Percentiles rank a stretch among this genome's conserved stretches.
Evolutionary conservation across 1,140 invertebrate genomes (phyloP).

Genomic region (Calephelis virginiensis): DNA sequence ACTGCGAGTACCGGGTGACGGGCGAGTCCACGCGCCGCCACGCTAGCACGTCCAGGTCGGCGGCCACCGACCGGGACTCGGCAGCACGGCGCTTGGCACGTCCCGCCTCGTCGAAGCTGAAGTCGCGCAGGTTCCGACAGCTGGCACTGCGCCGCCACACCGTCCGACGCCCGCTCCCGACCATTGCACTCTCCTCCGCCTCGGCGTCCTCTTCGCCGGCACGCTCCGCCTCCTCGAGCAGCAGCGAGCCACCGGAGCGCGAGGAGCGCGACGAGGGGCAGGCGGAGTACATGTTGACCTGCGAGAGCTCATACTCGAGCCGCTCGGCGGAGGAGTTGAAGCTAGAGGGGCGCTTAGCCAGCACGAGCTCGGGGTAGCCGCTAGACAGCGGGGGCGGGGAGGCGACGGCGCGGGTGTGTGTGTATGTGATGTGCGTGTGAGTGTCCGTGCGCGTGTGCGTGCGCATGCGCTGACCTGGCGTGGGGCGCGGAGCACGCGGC

Average conservation of each 20-base stretch:
- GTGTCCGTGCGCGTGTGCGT: conserved; percentile 50
- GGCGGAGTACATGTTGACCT: conserved; percentile 77
- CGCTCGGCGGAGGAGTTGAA: conserved; percentile 74
- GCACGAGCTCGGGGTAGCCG: conserved; percentile 61
- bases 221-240: conserved; percentile 38
- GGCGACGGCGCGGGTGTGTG: conserved; percentile 60
- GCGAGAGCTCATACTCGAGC: conserved; percentile 75
- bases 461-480: conserved; percentile 63
- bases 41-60: conserved; percentile 59
- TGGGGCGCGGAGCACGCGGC: conserved; percentile 63
- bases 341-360: conserved; percentile 59
- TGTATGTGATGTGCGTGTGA: conserved; percentile 55
- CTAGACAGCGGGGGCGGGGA: conserved; percentile 50
- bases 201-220: conserved; percentile 34
- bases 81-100: conserved; percentile 77
- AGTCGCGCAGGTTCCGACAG: conserved; percentile 87
- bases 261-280: conserved; percentile 61
- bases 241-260: conserved; percentile 55
- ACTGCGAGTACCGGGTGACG: conserved; percentile 38
- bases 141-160: conserved; percentile 84
- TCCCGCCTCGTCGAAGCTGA: conserved; percentile 84
- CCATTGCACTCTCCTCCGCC: neutral
- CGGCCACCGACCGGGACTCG: conserved; percentile 49
- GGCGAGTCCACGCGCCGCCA: conserved; percentile 40
- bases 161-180: conserved; percentile 5